These are phyloP conservation scores for Rhizoglyphus robini DNA, from an alignment of 1,140 invertebrate genomes.

Conservation along the genomic window DNA sequence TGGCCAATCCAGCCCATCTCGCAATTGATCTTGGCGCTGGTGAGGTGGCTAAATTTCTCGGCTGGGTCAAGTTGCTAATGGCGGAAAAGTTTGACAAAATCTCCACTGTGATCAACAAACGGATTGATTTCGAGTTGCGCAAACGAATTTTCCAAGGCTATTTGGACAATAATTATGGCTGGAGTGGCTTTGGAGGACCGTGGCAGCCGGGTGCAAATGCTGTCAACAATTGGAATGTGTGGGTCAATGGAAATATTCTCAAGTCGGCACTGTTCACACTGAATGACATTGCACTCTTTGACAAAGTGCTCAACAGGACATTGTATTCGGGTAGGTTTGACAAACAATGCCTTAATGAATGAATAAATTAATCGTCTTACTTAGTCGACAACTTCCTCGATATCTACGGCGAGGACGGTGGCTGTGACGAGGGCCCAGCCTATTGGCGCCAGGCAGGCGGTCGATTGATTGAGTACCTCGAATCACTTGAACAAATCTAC, in stretches of 20 bases:
- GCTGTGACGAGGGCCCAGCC: conserved; percentile 16
- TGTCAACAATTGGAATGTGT: background rate
- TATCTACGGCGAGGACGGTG: conserved; percentile 15
- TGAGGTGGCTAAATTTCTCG: background rate
- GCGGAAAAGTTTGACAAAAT: conserved; percentile 10
- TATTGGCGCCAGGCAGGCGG: conserved; percentile 17
- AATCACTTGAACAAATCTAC: background rate
- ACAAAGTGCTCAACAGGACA: conserved; percentile 8
- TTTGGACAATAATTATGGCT: conserved; percentile 1
- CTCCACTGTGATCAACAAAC: background rate
- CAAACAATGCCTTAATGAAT: too few relatives aligned
- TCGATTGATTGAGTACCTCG: conserved; percentile 18
- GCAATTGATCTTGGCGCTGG: background rate
- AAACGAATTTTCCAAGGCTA: conserved; percentile 8
- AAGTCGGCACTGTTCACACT: background rate
- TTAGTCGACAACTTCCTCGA: conserved; percentile 8
- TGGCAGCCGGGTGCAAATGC: background rate
- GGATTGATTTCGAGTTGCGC: conserved; percentile 14
- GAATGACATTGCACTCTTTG: background rate
- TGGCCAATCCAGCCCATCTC: background rate
- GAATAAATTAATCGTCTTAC: too few relatives aligned
- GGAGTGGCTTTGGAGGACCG: background rate
- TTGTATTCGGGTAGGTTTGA: too few relatives aligned
- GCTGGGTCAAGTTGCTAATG: background rate
- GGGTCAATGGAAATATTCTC: too few relatives aligned